Base-by-base conservation (phyloP, 1,140 invertebrate genomes). In the Macrotrachela quadricornifera region DNA sequence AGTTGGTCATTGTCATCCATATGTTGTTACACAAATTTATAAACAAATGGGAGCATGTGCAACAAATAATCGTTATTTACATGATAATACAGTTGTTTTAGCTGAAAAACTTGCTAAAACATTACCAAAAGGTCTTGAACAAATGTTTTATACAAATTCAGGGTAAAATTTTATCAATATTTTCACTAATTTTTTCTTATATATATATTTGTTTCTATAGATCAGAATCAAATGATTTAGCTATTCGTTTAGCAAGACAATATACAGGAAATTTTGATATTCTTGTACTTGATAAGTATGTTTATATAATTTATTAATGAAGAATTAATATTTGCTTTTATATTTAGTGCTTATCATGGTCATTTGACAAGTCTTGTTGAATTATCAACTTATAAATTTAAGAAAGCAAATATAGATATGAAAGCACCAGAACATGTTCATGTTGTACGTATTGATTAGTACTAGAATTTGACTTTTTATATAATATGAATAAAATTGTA, bases 191-290 rank as follows among this genome's bases (percentile, higher is more conserved):
- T 17, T 15, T 42, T 9, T 38, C 1, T 48, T 54, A 1, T 38
- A n/a, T 18, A 13, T 17, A 18, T 13, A 14, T n/a, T 17, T 14
- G 15, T 48, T 54, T 45, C 45, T 46, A 59, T 61, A 92, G 90
- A n/a, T 95, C 88, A 36, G 91, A 97, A 73, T 90, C 92, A 3
- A 99, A 97, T 72, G 92, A 99, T 71, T 72, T 99, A 57, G 92
- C 92, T 0, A 66, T 97, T 9, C 76, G 90, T 46, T 71, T 99
- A 44, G 85, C 90, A 1, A 75, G 81, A 53, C 78, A 84, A 45
- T 81, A 91, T 63, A 95, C 88, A 2, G 79, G 81, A 57, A 77
- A 81, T 47, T 78, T 80, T 59, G 88, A 97, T 64, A 76, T 92
- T 40, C 83, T 97, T 59, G 81, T 83, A 0, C 65, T 96, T 14